Percentiles rank a stretch among this genome's conserved stretches.
Conservation (phyloP, 2,888 invertebrate genomes). For the Polydesmus complanatus region DNA sequence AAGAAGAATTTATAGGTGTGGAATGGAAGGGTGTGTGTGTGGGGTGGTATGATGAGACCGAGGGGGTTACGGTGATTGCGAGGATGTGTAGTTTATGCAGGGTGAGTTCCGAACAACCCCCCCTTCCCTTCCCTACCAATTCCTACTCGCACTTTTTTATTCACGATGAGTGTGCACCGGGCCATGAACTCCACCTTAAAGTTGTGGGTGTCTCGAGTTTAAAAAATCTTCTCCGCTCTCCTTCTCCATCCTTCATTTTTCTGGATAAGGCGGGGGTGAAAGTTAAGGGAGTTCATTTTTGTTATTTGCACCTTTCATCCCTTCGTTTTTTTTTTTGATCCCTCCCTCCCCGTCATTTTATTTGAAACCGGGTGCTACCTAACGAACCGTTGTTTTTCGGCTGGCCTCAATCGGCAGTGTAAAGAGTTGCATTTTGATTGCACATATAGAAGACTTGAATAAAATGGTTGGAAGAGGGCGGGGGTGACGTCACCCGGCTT, state of each 20-base stretch:
- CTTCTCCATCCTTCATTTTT: background rate
- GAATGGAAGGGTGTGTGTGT: background rate
- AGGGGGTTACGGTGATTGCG: background rate
- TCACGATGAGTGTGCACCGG: slow-evolving; percentile 8
- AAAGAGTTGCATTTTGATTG: slow-evolving; percentile 2
- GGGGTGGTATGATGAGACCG: background rate
- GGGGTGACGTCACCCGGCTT: background rate
- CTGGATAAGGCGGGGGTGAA: background rate
- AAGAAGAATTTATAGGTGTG: background rate
- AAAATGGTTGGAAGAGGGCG: background rate
- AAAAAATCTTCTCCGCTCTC: too few relatives aligned
- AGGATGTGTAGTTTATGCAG: background rate
- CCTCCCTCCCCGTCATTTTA: background rate
- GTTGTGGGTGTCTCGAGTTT: background rate
- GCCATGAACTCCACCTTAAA: slow-evolving; percentile 4
- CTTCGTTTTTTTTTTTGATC: background rate
- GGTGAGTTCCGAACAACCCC: background rate
- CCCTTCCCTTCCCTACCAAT: slow-evolving; percentile 1
- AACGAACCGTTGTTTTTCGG: slow-evolving; percentile 12
- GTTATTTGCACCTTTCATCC: slow-evolving; percentile 1
- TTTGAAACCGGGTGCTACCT: slow-evolving; percentile 7
- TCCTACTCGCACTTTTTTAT: slow-evolving; percentile 10
- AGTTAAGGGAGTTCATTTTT: background rate
- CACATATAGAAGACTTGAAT: background rate
- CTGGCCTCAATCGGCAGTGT: slow-evolving; percentile 10